These are phyloP conservation scores for Dolichallabes microphthalmus DNA, from an alignment of 2,113 vertebrate species.

Conservation along the genomic window DNA sequence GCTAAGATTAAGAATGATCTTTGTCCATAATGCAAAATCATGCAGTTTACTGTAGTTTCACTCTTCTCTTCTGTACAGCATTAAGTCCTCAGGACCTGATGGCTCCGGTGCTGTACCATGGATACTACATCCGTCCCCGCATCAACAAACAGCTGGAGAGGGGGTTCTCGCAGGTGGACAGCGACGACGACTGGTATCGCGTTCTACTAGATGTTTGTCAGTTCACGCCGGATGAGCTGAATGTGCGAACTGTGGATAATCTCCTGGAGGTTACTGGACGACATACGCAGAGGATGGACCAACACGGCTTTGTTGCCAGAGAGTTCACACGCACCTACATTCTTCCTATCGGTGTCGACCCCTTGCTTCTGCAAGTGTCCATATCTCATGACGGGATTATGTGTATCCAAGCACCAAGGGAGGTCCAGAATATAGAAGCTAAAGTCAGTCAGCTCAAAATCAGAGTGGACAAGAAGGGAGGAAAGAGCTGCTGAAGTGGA, in stretches of 20 bases:
- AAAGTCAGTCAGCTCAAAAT: constrained; percentile 54
- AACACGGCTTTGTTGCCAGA: constrained; percentile 80
- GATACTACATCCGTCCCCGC: constrained; percentile 82
- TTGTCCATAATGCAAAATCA: neutral
- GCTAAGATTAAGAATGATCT: neutral
- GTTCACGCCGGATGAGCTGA: constrained; percentile 81
- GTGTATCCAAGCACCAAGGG: constrained; percentile 73
- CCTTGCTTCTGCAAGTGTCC: constrained; percentile 74
- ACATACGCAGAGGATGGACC: constrained; percentile 79
- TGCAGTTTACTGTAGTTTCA: neutral
- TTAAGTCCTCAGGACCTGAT: constrained; percentile 78
- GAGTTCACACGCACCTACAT: constrained; percentile 85
- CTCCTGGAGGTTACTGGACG: constrained; percentile 81
- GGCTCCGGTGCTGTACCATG: constrained; percentile 81
- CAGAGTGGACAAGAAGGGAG: constrained; percentile 46
- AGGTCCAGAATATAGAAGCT: constrained; percentile 48
- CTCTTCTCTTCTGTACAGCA: constrained; percentile 60
- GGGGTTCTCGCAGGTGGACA: constrained; percentile 78
- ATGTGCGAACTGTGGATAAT: constrained; percentile 83
- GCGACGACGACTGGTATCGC: constrained; percentile 79
- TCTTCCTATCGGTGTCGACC: constrained; percentile 80
- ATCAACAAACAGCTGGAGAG: constrained; percentile 74
- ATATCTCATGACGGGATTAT: constrained; percentile 83
- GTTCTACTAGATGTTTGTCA: constrained; percentile 83
- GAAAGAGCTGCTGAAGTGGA: constrained; percentile 44